Evolutionary conservation across 2,797 vertebrate species (phyloP).

Genomic region (Garrulus glandarius): DNA sequence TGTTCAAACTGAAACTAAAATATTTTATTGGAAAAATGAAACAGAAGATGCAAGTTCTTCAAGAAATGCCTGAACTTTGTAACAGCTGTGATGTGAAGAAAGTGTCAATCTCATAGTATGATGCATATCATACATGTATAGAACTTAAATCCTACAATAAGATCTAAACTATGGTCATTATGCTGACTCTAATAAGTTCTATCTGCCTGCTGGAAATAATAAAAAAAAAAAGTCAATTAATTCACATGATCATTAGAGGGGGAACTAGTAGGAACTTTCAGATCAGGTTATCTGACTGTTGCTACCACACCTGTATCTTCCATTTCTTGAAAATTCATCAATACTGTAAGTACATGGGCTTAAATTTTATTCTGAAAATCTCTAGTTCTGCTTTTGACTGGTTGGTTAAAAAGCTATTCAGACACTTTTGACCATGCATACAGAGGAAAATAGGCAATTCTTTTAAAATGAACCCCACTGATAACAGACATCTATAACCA

Average conservation of each 20-base stretch:
- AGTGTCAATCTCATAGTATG: neutral
- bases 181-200: neutral
- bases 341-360: neutral
- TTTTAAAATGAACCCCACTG: neutral
- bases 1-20: neutral
- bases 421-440: neutral
- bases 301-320: neutral
- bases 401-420: neutral
- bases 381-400: neutral
- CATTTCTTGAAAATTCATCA: neutral
- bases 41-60: neutral
- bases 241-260: neutral
- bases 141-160: neutral
- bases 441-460: neutral
- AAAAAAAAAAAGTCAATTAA: neutral
- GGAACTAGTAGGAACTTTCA: neutral
- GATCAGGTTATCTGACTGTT: neutral
- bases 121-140: neutral
- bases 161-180: neutral
- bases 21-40: neutral
- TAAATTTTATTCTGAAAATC: neutral
- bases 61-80: neutral
- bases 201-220: neutral
- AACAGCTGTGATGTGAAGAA: neutral
- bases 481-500: neutral